Percentiles rank a stretch among this genome's conserved stretches.
phyloP scores from a whole-genome alignment of 1,140 invertebrate species.

The Heliconius congener region DNA sequence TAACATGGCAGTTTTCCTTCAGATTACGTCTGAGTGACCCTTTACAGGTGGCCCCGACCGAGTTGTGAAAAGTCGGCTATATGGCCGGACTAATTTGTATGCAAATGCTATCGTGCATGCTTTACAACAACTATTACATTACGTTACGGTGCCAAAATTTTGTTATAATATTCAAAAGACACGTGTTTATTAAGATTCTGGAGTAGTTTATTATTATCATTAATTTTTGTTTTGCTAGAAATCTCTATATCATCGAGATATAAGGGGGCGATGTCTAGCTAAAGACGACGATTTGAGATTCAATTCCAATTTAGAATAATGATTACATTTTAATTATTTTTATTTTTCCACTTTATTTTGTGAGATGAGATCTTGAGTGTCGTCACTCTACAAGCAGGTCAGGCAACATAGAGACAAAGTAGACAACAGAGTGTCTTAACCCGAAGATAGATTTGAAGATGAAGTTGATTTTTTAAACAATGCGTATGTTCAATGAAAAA shows the following conservation, averaged over 20 bases:
- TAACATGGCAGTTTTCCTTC: slow-evolving; percentile 2
- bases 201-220: background rate
- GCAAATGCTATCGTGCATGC: slow-evolving; percentile 51
- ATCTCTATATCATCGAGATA: background rate
- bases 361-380: too few relatives aligned
- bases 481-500: too few relatives aligned
- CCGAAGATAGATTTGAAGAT: too few relatives aligned
- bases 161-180: background rate
- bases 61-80: slow-evolving; percentile 67
- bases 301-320: too few relatives aligned
- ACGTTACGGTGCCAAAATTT: slow-evolving; percentile 5
- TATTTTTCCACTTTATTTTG: too few relatives aligned
- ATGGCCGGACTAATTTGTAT: slow-evolving; percentile 67
- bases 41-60: slow-evolving; percentile 40
- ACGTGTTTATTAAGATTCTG: background rate
- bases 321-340: too few relatives aligned
- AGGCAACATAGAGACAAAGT: too few relatives aligned
- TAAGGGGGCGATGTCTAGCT: too few relatives aligned
- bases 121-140: slow-evolving; percentile 7
- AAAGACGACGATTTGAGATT: too few relatives aligned
- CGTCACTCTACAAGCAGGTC: too few relatives aligned
- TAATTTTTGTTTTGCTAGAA: background rate
- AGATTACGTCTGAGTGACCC: slow-evolving; percentile 32
- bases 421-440: too few relatives aligned
- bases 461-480: too few relatives aligned